phyloP scores from a whole-genome alignment of 2,113 vertebrate species.

The Prunella fulvescens region DNA sequence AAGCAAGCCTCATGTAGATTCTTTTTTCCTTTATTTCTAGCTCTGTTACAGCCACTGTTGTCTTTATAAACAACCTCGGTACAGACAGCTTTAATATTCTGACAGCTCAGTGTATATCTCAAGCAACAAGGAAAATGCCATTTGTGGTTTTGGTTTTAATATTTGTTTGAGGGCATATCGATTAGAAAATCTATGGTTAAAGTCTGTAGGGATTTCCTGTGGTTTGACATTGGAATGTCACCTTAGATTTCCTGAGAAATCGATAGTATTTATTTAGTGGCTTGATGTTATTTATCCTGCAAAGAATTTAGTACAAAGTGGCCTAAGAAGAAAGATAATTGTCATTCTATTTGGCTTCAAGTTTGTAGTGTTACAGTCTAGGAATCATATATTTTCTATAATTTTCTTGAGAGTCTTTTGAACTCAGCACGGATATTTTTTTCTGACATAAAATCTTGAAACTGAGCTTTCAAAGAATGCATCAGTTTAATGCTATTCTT shows the following conservation, averaged over 20 bases:
- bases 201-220: background rate
- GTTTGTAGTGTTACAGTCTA: background rate
- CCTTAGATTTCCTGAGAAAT: background rate
- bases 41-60: background rate
- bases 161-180: background rate
- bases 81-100: background rate
- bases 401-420: background rate
- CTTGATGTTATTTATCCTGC: background rate
- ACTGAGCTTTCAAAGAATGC: background rate
- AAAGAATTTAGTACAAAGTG: background rate
- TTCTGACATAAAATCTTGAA: background rate
- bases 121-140: background rate
- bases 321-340: background rate
- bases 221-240: background rate
- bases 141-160: slow-evolving; percentile 11
- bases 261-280: background rate
- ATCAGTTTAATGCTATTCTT: background rate
- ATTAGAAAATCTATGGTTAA: background rate
- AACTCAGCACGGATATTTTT: background rate
- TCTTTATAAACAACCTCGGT: background rate
- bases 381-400: background rate
- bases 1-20: background rate
- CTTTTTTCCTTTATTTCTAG: background rate
- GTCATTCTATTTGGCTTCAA: background rate
- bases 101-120: background rate